A percentile compares a stretch with the other conserved stretches of the same genome.
These are phyloP conservation scores for Chelonus insularis DNA, from an alignment of 1,140 invertebrate species.

Conservation along the genomic window DNA sequence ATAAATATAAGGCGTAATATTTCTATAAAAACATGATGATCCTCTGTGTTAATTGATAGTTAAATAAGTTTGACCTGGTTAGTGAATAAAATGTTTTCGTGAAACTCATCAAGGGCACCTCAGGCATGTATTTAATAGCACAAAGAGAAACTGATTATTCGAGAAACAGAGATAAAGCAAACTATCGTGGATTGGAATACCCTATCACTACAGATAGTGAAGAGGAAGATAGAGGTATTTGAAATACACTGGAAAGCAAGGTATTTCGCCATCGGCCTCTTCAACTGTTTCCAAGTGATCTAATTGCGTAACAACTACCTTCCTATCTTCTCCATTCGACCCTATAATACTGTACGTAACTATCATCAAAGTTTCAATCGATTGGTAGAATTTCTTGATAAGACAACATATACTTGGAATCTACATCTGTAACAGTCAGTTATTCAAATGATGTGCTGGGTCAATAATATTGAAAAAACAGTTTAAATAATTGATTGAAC, in stretches of 20 bases:
- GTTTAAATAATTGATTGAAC: no score
- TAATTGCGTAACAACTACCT: conserved; percentile 45
- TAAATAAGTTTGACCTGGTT: conserved; percentile 5
- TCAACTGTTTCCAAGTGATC: conserved; percentile 33
- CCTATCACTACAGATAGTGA: not conserved
- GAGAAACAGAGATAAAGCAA: conserved; percentile 30
- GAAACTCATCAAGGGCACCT: conserved; percentile 3
- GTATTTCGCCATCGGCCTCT: conserved; percentile 5
- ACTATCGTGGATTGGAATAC: conserved; percentile 21
- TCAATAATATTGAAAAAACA: no score
- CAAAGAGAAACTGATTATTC: conserved; percentile 7
- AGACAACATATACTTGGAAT: no score
- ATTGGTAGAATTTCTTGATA: not conserved
- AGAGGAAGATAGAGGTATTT: not conserved
- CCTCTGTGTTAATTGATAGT: not conserved
- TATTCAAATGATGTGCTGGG: no score
- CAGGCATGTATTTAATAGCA: conserved; percentile 4
- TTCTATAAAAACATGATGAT: not conserved
- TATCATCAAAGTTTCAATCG: not conserved
- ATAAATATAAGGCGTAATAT: no score
- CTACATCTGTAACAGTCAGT: no score
- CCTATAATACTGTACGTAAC: not conserved
- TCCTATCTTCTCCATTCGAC: not conserved
- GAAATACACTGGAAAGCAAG: not conserved
- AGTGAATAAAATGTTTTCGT: not conserved